These are phyloP conservation scores for Phallusia fumigata DNA, from an alignment of 23 tunicate genomes.

Conservation along the genomic window DNA sequence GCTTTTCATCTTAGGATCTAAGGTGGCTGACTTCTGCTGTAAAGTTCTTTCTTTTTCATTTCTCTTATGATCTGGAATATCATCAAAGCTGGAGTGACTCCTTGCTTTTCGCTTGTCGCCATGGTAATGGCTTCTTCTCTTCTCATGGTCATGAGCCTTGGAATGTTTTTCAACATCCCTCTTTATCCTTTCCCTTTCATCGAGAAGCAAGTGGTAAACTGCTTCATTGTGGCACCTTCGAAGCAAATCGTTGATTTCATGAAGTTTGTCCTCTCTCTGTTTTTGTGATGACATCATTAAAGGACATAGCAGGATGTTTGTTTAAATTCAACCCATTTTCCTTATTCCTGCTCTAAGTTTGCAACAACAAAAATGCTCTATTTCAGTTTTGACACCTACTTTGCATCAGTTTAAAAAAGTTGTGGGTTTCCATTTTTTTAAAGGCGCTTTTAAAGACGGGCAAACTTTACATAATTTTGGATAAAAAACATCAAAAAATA, in stretches of 20 bases:
- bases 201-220: slow-evolving; percentile 7
- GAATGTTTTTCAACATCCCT: background rate
- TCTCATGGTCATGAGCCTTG: background rate
- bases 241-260: slow-evolving; percentile 13
- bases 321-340: background rate
- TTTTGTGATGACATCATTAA: background rate
- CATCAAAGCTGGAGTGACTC: background rate
- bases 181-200: background rate
- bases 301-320: background rate
- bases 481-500: too few relatives aligned
- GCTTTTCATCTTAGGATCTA: background rate
- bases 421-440: too few relatives aligned
- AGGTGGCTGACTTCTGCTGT: background rate
- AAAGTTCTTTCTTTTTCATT: background rate
- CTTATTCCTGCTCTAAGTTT: background rate
- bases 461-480: too few relatives aligned
- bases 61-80: background rate
- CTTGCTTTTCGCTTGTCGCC: background rate
- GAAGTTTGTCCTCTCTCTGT: background rate
- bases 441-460: too few relatives aligned
- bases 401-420: too few relatives aligned
- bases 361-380: too few relatives aligned
- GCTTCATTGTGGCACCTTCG: slow-evolving; percentile 15
- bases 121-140: background rate
- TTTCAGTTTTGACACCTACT: too few relatives aligned